Base-by-base conservation (phyloP, 2,797 vertebrate genomes). In the Jordanella pulchra region DNA sequence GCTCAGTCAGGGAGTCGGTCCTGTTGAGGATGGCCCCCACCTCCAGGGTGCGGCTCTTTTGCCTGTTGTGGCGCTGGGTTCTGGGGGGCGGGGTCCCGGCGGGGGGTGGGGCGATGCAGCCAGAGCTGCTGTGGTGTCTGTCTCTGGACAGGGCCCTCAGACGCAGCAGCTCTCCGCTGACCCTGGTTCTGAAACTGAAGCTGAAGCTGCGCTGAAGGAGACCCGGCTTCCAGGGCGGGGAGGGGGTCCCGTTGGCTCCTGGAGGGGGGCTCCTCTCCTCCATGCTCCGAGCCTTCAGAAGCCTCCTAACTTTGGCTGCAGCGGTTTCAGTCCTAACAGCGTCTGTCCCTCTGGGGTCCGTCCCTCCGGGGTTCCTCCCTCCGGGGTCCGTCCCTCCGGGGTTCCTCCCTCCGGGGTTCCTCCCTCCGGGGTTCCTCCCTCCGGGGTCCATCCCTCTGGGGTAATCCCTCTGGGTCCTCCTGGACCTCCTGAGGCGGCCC, bases 131-230 rank as follows among this genome's bases (percentile, higher is more conserved):
- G 91, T 96, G 96, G 65, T 95, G 93, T 64, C 94, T 92, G 81
- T 95, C 95, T 65, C 92, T 93, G 67, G 92, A 90, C 7, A 95
- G 90, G 0, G 92, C 92, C 18, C 89, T 87, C 72, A 93, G 81
- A 1, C 88, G 88, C 65, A 93, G 89, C 65, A 89, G 73, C 79
- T 97, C 96, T 0, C 89, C 86, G 5, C 94, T 94, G 0, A 86
- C 94, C 96, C 96, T 95, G 85, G 97, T 96, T 7, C 97, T 91
- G 90, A 97, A 97, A 84, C 97, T 98, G 90, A 97, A 96, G 92
- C 96, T 98, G 90, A 97, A 96, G 92, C 96, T 97, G 30, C 97
- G 93, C 13, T 94, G 91, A 53, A 97, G 90, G 2, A 94, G 86
- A 23, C 91, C 86, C 0, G 94, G 90, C 79, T 92, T 93, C 11